Evolutionary conservation across 2,888 invertebrate genomes (phyloP), one percentile per base, ranked within the genome.

Genomic region (Xylota segnis): DNA sequence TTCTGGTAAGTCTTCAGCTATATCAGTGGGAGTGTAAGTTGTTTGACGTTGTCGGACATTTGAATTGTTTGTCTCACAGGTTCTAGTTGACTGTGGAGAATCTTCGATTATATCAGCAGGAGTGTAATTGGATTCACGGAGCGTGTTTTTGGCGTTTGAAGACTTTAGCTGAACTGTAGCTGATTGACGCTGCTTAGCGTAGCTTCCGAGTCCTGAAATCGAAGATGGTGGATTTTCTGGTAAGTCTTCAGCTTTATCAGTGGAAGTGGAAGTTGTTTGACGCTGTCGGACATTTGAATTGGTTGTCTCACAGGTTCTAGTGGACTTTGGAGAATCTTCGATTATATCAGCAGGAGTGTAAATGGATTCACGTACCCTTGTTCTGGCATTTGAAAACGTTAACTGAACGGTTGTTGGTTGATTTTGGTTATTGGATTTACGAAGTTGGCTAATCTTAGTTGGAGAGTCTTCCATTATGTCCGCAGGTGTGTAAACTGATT

Each of bases 21-120:
- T 54, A n/a, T 54, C 54, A 54, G 0, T 7, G 1, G 29, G 7
- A 54, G 27, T 7, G 18, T 27, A 52, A 52, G 12, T 37, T 37
- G 12, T 37, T 6, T 27, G 10, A 23, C 5, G 32, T 0, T 45
- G 12, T 12, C 10, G 10, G 12, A 23, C 34, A 23, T 47, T 45
- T 32, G 40, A 18, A 32, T 23, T 29, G 45, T 2, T 18, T 45
- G 32, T 32, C 32, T 32, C 32, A 4, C 6, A 5, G 12, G n/a
- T 4, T 43, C n/a, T 2, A 2, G 9, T 12, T 47, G 12, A 0
- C 14, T 34, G 18, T n/a, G 65, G 65, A 0, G 50, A 50, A 12
- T 83, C 83, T 29, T 77, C 83, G 16, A 66, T 10, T n/a, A 83
- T 77, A 47, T 77, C 71, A 5, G 14, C 10, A 1, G 71, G 29